phyloP scores from a whole-genome alignment of 64 coral and sea anemone genomes.

The Hydrozoanthus tunicans region DNA sequence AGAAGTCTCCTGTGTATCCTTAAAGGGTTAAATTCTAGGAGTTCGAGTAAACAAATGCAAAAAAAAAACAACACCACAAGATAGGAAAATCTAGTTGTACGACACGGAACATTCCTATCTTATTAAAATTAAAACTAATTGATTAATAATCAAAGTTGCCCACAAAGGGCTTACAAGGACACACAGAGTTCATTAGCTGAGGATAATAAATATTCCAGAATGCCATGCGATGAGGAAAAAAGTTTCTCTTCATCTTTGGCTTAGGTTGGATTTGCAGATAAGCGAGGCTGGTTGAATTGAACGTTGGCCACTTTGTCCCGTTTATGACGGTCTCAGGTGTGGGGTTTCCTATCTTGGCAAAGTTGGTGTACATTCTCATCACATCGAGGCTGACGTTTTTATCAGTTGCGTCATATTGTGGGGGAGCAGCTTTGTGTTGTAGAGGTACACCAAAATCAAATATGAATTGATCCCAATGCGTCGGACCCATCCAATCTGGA shows the following conservation, averaged over 20 bases:
- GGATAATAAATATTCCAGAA: conserved; percentile 43
- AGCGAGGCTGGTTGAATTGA: neutral
- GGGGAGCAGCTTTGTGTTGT: neutral
- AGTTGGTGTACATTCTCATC: neutral
- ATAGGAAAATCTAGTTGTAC: too few relatives aligned
- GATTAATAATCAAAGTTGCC: too few relatives aligned
- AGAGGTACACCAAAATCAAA: conserved; percentile 49
- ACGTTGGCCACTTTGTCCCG: neutral
- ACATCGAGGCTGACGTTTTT: conserved; percentile 3
- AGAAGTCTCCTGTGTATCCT: too few relatives aligned
- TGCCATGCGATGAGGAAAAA: conserved; percentile 10
- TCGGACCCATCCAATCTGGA: neutral
- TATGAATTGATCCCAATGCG: neutral
- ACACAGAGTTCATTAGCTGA: neutral
- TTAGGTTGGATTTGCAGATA: conserved; percentile 13
- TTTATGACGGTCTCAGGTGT: neutral
- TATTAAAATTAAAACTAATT: too few relatives aligned
- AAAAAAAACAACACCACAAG: too few relatives aligned
- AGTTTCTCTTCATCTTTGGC: neutral
- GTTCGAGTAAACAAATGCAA: too few relatives aligned
- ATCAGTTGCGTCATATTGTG: neutral
- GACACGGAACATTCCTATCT: too few relatives aligned
- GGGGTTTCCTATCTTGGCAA: neutral
- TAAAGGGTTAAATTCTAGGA: too few relatives aligned
- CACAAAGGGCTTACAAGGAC: neutral